These are phyloP conservation scores for Poeciliopsis gracilis DNA, from an alignment of 2,797 vertebrate species.

Conservation along the genomic window DNA sequence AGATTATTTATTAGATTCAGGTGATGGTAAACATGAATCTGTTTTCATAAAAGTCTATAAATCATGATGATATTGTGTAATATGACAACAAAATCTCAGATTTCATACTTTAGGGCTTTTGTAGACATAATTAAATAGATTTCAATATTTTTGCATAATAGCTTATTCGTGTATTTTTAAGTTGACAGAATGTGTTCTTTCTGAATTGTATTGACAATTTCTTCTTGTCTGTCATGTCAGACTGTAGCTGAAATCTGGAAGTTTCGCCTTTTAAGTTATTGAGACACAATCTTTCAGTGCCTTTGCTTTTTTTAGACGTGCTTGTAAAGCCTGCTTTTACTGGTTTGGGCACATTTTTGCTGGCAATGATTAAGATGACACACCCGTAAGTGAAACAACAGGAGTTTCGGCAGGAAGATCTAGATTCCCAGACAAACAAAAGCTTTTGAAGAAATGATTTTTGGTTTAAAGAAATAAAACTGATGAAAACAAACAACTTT, in stretches of 20 bases:
- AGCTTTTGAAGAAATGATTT: constrained; percentile 1
- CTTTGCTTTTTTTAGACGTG: constrained; percentile 52
- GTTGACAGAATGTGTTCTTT: neutral
- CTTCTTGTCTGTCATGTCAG: constrained; percentile 5
- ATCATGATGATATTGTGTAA: neutral
- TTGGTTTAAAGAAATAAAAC: neutral
- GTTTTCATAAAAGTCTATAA: neutral
- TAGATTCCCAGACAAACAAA: constrained; percentile 6
- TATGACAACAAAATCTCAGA: neutral
- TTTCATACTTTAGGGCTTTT: neutral
- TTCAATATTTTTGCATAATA: neutral
- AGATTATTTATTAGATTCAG: neutral
- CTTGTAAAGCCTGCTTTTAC: constrained; percentile 52
- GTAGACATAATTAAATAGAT: neutral
- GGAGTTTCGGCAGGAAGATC: constrained; percentile 21
- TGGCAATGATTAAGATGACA: constrained; percentile 43
- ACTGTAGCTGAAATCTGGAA: neutral
- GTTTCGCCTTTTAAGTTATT: constrained; percentile 14
- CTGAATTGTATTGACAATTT: constrained; percentile 29
- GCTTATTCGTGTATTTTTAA: constrained; percentile 1
- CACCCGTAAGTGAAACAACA: constrained; percentile 4
- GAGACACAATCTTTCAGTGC: constrained; percentile 15
- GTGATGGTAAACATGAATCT: neutral
- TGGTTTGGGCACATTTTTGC: constrained; percentile 60
- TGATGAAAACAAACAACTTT: neutral